These are phyloP conservation scores for Potamilus streckersoni DNA, from an alignment of 1,140 invertebrate species.

Conservation along the genomic window DNA sequence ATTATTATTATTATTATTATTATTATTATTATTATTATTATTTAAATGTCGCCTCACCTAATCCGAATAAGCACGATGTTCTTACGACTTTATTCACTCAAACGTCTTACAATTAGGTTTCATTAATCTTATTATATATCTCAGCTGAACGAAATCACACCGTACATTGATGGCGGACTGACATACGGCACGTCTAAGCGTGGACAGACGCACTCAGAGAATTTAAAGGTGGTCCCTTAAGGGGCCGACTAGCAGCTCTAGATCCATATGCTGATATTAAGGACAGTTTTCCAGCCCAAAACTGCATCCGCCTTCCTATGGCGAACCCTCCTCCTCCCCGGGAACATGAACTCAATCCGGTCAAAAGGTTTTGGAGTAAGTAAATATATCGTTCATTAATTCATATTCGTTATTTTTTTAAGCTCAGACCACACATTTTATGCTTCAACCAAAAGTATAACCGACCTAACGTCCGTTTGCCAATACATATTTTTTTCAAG, in stretches of 20 bases:
- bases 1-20: too few species aligned
- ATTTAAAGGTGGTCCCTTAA: slow-evolving; percentile 66
- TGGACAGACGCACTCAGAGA: slow-evolving; percentile 73
- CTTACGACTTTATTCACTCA: too few species aligned
- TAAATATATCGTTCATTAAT: slow-evolving; percentile 8
- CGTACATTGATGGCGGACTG: slow-evolving; percentile 74
- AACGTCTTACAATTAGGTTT: too few species aligned
- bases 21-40: too few species aligned
- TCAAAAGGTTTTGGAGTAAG: slow-evolving; percentile 74
- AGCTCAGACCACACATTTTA: too few species aligned
- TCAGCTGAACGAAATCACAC: slow-evolving; percentile 75
- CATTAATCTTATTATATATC: background rate
- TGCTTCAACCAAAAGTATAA: too few species aligned
- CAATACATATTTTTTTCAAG: too few species aligned
- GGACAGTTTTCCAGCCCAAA: slow-evolving; percentile 70
- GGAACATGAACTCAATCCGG: slow-evolving; percentile 67
- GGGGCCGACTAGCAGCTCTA: slow-evolving; percentile 60
- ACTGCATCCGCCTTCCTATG: slow-evolving; percentile 71
- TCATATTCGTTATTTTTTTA: too few species aligned
- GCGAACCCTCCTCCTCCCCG: slow-evolving; percentile 74
- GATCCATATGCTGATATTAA: slow-evolving; percentile 31
- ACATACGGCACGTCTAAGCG: slow-evolving; percentile 73
- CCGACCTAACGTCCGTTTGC: too few species aligned
- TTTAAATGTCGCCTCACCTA: too few species aligned
- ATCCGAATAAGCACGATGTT: too few species aligned